phyloP scores from a whole-genome alignment of 1,140 invertebrate genomes.

The Lepidurus arcticus region DNA sequence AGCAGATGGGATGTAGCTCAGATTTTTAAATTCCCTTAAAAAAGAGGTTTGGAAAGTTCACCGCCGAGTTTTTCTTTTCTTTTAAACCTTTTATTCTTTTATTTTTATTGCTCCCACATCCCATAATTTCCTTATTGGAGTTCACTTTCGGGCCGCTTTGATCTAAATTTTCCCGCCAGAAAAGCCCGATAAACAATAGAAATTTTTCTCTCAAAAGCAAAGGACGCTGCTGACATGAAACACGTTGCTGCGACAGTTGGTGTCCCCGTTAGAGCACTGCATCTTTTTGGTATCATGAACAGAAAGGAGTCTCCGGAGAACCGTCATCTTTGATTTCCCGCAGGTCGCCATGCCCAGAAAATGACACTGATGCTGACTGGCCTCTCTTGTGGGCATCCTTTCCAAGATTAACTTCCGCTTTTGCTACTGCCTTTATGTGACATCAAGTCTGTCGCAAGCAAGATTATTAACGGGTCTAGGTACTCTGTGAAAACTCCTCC shows the following conservation, averaged over 20 bases:
- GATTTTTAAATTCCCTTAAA: no score
- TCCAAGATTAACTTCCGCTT: constrained; percentile 15
- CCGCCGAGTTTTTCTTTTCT: no score
- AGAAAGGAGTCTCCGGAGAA: background rate
- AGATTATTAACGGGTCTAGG: background rate
- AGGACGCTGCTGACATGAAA: no score
- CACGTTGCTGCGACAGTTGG: background rate
- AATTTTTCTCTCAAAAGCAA: no score
- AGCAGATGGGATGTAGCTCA: no score
- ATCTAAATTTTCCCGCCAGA: no score
- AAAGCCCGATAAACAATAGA: no score
- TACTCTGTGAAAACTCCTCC: background rate
- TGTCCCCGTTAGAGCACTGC: background rate
- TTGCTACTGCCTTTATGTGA: background rate
- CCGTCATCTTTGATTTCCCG: constrained; percentile 18
- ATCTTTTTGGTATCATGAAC: background rate
- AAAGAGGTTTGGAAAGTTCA: no score
- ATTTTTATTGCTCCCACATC: no score
- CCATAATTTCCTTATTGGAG: no score
- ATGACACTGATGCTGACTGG: constrained; percentile 1
- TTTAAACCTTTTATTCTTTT: no score
- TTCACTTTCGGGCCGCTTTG: no score
- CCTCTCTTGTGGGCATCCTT: background rate
- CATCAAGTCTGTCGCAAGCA: background rate
- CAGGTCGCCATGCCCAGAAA: background rate